Base-by-base conservation (phyloP, 2,113 vertebrate genomes). In the Grammomys dolichurus region DNA sequence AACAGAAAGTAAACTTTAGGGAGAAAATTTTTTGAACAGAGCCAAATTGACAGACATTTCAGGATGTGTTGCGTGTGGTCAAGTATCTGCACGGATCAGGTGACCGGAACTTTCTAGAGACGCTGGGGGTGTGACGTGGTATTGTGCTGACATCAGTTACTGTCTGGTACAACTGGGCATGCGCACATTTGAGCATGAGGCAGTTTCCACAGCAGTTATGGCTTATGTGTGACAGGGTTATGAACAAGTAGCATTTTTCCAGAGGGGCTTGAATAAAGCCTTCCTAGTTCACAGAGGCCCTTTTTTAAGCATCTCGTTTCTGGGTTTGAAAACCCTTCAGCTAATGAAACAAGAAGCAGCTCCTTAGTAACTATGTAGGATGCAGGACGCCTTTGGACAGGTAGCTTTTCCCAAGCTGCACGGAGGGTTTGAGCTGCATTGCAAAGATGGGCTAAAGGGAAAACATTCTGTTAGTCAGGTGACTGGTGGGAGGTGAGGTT, bases 401-500 rank as follows among this genome's bases (percentile, higher is more conserved):
- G 72, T 28, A 20, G 28, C 36, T 48, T 67, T 80, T 56, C 48
- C 65, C 43, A 11, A 6, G 43, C 24, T 54, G 51, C 7, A 89
- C 48, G 65, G 56, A 9, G 54, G n/a, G 36, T 67, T 19, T 70
- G 14, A 5, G 12, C 67, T 58, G 73, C 33, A 36, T 0, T 3
- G 19, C 26, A 28, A n/a, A 60, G 9, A 22, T 0, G 1, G 0
- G 28, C 11, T 0, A 7, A 90, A 77, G 24, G 20, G 48, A 69
- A 22, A 26, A 54, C 56, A 28, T 33, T 67, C 46, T 33, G 0
- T 3, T 60, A 48, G 51, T 26, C 8, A 16, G 43, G 63, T 17
- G 72, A 8, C 7, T 1, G 13, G 5, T 10, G 8, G 12, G 4
- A 0, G 3, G 43, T 36, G 5, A 3, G 46, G 63, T n/a, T 46